A percentile compares a stretch with the other conserved stretches of the same genome.
Conservation (phyloP, 2,797 vertebrate species). For the Discoglossus pictus region DNA sequence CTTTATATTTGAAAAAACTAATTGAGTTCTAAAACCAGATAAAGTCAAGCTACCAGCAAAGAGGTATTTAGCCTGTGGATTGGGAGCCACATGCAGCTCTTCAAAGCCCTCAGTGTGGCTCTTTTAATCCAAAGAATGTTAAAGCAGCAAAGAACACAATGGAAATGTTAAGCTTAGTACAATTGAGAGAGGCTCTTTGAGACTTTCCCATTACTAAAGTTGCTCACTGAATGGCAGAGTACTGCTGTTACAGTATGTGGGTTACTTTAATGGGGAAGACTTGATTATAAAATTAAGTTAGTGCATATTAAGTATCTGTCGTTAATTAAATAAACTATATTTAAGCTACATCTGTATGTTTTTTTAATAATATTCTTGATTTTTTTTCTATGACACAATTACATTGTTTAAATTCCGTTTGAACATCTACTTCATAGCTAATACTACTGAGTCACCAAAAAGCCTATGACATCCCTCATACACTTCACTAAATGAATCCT, state of each 20-base stretch:
- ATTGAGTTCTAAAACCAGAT: slow-evolving; percentile 24
- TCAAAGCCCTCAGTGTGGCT: slow-evolving; percentile 39
- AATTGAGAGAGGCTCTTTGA: slow-evolving; percentile 16
- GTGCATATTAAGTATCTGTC: not conserved
- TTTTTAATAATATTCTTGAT: too few species aligned
- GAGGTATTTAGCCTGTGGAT: slow-evolving; percentile 38
- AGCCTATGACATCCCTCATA: too few species aligned
- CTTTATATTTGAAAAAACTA: slow-evolving; percentile 12
- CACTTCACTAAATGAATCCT: too few species aligned
- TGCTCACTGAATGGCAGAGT: slow-evolving; percentile 25
- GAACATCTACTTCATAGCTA: too few species aligned
- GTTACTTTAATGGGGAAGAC: slow-evolving; percentile 6
- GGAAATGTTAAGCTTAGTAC: slow-evolving; percentile 22
- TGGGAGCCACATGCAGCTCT: slow-evolving; percentile 29
- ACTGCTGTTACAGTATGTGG: slow-evolving; percentile 11
- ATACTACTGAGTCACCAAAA: too few species aligned
- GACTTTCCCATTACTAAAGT: slow-evolving; percentile 15
- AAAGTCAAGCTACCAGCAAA: slow-evolving; percentile 23
- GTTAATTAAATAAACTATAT: too few species aligned
- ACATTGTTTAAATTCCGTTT: too few species aligned
- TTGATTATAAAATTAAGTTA: too few species aligned
- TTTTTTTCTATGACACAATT: too few species aligned
- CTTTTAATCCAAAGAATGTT: slow-evolving; percentile 42
- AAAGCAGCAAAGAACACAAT: slow-evolving; percentile 29
- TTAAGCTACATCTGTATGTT: too few species aligned